A percentile compares a stretch with the other conserved stretches of the same genome.
These are phyloP conservation scores for Hirudinaria manillensis DNA, from an alignment of 2,888 invertebrate species.

Conservation along the genomic window DNA sequence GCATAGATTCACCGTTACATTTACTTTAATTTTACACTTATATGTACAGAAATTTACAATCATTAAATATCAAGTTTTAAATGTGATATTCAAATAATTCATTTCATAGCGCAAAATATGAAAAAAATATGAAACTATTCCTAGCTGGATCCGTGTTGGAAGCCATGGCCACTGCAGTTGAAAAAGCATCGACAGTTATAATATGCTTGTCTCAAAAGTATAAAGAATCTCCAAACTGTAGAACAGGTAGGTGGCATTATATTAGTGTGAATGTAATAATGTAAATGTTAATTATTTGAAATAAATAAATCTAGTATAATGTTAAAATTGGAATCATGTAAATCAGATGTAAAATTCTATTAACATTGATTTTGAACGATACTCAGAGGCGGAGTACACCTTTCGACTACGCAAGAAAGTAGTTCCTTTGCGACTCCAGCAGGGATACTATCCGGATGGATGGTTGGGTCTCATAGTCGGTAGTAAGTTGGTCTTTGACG, in stretches of 20 bases:
- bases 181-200: conserved; percentile 48
- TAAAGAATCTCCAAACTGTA: conserved; percentile 50
- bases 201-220: conserved; percentile 51
- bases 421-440: conserved; percentile 33
- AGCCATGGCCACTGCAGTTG: conserved; percentile 51
- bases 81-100: not conserved
- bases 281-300: too few relatives aligned
- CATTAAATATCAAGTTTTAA: not conserved
- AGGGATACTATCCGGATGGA: conserved; percentile 34
- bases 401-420: conserved; percentile 31
- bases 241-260: conserved; percentile 43
- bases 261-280: too few relatives aligned
- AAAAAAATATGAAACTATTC: too few relatives aligned
- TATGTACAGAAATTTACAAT: too few relatives aligned
- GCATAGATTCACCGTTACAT: not conserved
- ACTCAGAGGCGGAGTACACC: conserved; percentile 35
- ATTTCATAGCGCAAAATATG: too few relatives aligned
- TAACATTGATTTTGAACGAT: too few relatives aligned
- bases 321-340: too few relatives aligned
- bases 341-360: too few relatives aligned
- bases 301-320: too few relatives aligned
- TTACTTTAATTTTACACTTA: too few relatives aligned
- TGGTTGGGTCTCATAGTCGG: conserved; percentile 36
- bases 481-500: conserved; percentile 36
- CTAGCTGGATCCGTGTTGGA: conserved; percentile 48